Conservation (phyloP, 1,140 invertebrate species). For the Magallana ariakensis region DNA sequence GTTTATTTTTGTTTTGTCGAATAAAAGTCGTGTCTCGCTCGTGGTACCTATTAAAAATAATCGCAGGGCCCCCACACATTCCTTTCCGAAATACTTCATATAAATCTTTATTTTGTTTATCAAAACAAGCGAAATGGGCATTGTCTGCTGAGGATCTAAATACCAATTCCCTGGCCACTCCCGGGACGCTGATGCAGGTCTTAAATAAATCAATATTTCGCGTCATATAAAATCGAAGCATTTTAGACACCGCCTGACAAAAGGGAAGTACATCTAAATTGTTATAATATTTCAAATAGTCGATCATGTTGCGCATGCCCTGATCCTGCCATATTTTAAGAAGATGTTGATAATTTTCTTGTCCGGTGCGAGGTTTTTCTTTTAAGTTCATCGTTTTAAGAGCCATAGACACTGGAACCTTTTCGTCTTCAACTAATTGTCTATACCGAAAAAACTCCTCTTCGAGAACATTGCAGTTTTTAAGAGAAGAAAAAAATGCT, state of each 20-base stretch:
- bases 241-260: background rate
- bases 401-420: background rate
- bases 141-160: constrained; percentile 32
- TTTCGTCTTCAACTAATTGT: background rate
- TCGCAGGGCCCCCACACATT: constrained; percentile 50
- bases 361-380: background rate
- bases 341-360: background rate
- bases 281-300: constrained; percentile 16
- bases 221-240: constrained; percentile 44
- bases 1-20: constrained; percentile 9
- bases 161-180: constrained; percentile 23
- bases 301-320: background rate
- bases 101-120: constrained; percentile 49
- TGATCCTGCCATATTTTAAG: background rate
- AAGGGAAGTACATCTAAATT: constrained; percentile 12
- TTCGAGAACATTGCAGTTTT: constrained; percentile 14
- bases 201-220: constrained; percentile 22
- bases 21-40: constrained; percentile 41
- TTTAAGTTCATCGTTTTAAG: background rate
- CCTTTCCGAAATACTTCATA: constrained; percentile 33
- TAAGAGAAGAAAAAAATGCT: background rate
- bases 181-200: constrained; percentile 31
- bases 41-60: constrained; percentile 56
- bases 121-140: constrained; percentile 20
- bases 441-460: background rate